phyloP scores from a whole-genome alignment of 2,797 vertebrate genomes.

The Lepus oiostolus region DNA sequence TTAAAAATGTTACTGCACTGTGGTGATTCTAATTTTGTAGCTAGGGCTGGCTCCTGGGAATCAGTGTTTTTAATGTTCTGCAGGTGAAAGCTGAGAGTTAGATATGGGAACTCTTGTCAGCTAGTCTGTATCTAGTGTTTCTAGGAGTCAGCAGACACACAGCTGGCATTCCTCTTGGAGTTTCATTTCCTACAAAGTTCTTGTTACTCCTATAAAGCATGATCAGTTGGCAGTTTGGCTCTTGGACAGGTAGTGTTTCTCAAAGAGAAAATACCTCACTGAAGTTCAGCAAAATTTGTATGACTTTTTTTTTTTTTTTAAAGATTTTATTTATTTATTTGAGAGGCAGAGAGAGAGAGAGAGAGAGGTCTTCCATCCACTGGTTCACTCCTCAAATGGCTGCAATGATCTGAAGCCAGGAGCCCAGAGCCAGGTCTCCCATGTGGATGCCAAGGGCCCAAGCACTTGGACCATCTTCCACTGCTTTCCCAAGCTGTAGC shows the following conservation, averaged over 20 bases:
- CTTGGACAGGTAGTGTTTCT: not conserved
- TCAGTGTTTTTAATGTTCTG: no score
- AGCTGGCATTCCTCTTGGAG: not conserved
- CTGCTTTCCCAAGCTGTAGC: no score
- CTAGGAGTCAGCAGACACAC: not conserved
- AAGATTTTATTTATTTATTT: no score
- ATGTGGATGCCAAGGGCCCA: no score
- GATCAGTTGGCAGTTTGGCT: constrained; percentile 23
- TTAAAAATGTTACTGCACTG: not conserved
- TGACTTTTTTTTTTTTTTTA: no score
- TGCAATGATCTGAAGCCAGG: no score
- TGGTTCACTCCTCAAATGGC: no score
- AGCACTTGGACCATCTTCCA: no score
- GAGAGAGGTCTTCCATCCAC: no score
- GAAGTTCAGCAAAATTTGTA: not conserved
- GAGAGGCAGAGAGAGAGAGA: no score
- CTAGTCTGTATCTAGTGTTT: not conserved
- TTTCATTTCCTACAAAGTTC: not conserved
- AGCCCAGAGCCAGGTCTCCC: no score
- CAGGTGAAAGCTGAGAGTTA: not conserved
- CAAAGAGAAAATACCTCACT: not conserved
- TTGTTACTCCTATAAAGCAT: constrained; percentile 26
- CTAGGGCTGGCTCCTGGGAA: not conserved
- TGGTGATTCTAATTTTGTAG: not conserved
- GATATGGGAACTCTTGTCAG: not conserved